phyloP scores from a whole-genome alignment of 2,797 vertebrate species.

The Ctenochaetus hawaiiensis region DNA sequence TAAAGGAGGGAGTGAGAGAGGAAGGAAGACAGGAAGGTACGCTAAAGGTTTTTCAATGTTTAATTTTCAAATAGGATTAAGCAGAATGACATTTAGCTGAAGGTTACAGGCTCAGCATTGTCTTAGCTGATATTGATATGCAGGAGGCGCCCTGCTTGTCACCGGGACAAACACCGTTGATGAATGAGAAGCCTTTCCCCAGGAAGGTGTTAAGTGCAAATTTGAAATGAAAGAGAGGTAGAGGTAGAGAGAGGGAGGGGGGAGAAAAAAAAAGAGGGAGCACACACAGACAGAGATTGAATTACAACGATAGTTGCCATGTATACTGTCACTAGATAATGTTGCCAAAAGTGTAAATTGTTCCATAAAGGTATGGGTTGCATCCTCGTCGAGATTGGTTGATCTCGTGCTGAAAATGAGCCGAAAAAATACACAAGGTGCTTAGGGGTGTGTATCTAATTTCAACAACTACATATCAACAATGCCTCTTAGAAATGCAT shows the following conservation, averaged over 20 bases:
- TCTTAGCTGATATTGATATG: conserved; percentile 92
- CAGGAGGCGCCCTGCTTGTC: conserved; percentile 88
- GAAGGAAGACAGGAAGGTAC: conserved; percentile 83
- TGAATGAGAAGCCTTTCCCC: conserved; percentile 89
- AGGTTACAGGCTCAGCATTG: conserved; percentile 89
- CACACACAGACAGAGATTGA: conserved; percentile 66
- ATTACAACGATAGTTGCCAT: conserved; percentile 78
- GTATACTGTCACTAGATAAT: conserved; percentile 79
- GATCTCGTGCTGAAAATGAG: conserved; percentile 70
- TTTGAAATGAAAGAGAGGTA: conserved; percentile 84
- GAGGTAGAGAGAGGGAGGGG: conserved; percentile 52
- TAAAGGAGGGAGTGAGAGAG: conserved; percentile 72
- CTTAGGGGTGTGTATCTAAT: conserved; percentile 71
- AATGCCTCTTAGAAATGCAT: conserved; percentile 79
- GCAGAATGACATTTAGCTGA: conserved; percentile 93
- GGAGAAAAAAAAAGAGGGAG: conserved; percentile 26
- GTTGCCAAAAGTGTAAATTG: conserved; percentile 82
- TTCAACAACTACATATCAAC: conserved; percentile 74
- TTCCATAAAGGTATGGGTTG: conserved; percentile 68
- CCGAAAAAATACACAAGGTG: conserved; percentile 59
- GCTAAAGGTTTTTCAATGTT: conserved; percentile 90
- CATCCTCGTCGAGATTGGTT: conserved; percentile 64
- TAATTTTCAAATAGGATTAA: conserved; percentile 94
- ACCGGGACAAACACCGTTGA: conserved; percentile 90
- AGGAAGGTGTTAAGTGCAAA: conserved; percentile 91